Conservation (phyloP, 2,888 invertebrate genomes). For the Drosophila helvetica region DNA sequence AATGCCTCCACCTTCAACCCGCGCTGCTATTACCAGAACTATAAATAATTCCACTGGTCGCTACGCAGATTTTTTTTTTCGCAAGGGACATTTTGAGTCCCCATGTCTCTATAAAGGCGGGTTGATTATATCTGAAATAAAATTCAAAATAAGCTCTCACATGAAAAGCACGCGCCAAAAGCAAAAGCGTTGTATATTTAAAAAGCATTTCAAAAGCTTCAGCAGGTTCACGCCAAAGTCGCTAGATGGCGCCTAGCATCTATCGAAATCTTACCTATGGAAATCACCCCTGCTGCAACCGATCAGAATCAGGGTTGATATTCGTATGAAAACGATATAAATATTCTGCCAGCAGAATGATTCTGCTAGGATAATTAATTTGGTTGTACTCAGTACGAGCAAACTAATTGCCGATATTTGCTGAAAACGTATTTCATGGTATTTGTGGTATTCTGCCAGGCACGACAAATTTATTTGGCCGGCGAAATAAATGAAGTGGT, state of each 20-base stretch:
- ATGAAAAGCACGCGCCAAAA: background rate
- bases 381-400: no score
- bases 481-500: no score
- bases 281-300: background rate
- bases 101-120: background rate
- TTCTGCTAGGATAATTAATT: no score
- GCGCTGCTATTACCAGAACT: background rate
- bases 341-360: no score
- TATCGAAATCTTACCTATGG: background rate
- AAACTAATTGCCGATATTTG: no score
- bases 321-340: no score
- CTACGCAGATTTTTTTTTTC: background rate
- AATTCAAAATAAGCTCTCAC: background rate
- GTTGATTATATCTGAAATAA: background rate
- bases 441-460: no score
- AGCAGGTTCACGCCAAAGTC: background rate
- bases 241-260: background rate
- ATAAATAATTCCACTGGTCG: background rate
- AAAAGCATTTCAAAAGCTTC: background rate
- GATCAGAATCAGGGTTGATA: no score
- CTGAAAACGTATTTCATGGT: no score
- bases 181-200: background rate
- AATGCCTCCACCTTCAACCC: background rate
- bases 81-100: background rate
- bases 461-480: no score